These are phyloP conservation scores for Hoplostethus mediterraneus DNA, from an alignment of 2,797 vertebrate genomes.

Conservation along the genomic window DNA sequence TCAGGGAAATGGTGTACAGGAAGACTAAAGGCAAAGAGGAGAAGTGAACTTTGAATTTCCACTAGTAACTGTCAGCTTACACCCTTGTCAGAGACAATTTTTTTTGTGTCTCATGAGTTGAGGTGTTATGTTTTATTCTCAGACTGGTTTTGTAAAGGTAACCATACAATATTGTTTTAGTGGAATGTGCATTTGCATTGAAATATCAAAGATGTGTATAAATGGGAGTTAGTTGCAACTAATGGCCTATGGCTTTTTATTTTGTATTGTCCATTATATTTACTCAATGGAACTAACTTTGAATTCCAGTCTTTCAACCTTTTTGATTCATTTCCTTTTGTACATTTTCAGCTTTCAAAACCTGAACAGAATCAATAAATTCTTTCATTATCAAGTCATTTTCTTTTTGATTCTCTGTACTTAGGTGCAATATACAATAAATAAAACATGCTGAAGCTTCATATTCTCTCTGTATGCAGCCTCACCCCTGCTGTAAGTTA, in stretches of 20 bases:
- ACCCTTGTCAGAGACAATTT: not conserved
- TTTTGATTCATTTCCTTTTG: constrained; percentile 11
- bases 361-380: constrained; percentile 46
- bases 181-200: constrained; percentile 9
- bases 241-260: not conserved
- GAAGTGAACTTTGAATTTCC: constrained; percentile 64
- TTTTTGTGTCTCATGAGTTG: constrained; percentile 1
- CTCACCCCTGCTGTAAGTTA: not conserved
- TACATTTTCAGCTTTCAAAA: constrained; percentile 20
- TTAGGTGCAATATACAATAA: too few relatives aligned
- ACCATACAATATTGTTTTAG: not conserved
- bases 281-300: not conserved
- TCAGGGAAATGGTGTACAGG: constrained; percentile 93
- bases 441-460: too few relatives aligned
- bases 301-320: not conserved
- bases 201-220: constrained; percentile 18
- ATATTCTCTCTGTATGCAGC: not conserved
- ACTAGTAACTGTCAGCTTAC: not conserved
- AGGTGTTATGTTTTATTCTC: not conserved
- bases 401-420: not conserved
- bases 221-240: not conserved
- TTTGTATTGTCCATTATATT: constrained; percentile 1
- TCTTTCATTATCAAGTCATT: not conserved
- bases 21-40: constrained; percentile 88
- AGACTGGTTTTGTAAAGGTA: not conserved